Percentiles rank a stretch among this genome's conserved stretches.
These are phyloP conservation scores for Calliphora vomitoria DNA, from an alignment of 2,888 invertebrate species.

Conservation along the genomic window DNA sequence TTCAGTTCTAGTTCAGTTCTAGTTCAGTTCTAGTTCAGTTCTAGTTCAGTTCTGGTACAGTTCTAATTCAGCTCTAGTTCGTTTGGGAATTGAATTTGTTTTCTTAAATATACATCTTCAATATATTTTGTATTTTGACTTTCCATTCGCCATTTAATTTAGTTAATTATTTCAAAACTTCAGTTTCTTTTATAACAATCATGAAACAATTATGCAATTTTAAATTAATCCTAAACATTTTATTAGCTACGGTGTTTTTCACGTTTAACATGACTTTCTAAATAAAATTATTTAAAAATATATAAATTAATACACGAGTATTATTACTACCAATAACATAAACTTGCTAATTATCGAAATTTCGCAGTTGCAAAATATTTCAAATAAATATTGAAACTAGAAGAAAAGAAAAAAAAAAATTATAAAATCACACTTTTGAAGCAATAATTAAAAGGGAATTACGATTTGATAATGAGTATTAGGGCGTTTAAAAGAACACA, in stretches of 20 bases:
- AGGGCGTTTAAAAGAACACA: not conserved
- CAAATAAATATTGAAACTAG: constrained; percentile 28
- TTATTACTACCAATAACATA: constrained; percentile 34
- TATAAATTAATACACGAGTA: constrained; percentile 14
- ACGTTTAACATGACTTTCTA: not conserved
- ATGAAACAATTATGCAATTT: too few relatives aligned
- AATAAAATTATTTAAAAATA: constrained; percentile 14
- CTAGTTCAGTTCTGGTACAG: too few relatives aligned
- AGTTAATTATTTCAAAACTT: too few relatives aligned
- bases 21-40: too few relatives aligned
- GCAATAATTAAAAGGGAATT: constrained; percentile 7
- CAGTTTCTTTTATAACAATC: too few relatives aligned
- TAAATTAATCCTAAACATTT: not conserved
- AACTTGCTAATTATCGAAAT: constrained; percentile 61
- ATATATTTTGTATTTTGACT: too few relatives aligned
- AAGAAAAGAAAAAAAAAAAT: not conserved
- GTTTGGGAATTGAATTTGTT: too few relatives aligned
- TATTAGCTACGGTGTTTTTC: not conserved
- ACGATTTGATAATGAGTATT: not conserved
- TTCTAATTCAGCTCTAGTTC: too few relatives aligned
- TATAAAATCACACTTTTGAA: constrained; percentile 22
- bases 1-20: too few relatives aligned
- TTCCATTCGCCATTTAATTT: too few relatives aligned
- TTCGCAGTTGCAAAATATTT: constrained; percentile 54
- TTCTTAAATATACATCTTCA: too few relatives aligned